Percentiles rank a stretch among this genome's conserved stretches.
Evolutionary conservation across 2,888 invertebrate genomes (phyloP).

Genomic region (Drosophila borborema): DNA sequence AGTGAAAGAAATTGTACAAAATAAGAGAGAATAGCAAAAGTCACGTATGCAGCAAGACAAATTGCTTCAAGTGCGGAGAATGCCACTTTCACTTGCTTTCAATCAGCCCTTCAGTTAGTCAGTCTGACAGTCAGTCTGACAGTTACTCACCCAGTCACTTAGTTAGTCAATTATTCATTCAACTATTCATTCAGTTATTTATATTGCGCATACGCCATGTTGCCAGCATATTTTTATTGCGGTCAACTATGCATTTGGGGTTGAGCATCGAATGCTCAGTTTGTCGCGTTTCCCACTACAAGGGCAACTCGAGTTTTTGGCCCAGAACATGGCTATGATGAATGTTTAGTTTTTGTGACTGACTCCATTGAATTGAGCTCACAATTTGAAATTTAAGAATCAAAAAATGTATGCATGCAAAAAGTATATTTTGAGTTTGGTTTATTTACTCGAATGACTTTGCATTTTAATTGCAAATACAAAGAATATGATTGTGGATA

Average conservation of each 20-base stretch:
- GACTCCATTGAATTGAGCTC: not conserved
- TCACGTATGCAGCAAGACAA: conserved; percentile 76
- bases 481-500: not conserved
- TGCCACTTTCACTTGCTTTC: conserved; percentile 55
- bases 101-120: conserved; percentile 16
- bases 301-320: conserved; percentile 12
- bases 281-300: conserved; percentile 32
- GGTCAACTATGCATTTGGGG: conserved; percentile 68
- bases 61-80: conserved; percentile 69
- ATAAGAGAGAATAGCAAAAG: conserved; percentile 54
- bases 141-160: conserved; percentile 53
- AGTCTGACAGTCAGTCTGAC: conserved; percentile 29
- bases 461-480: not conserved
- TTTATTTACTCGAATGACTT: not conserved
- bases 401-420: not conserved
- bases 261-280: conserved; percentile 39
- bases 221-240: conserved; percentile 66
- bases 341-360: not conserved
- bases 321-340: not conserved
- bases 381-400: not conserved
- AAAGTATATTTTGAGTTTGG: not conserved
- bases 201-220: conserved; percentile 78
- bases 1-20: conserved; percentile 17
- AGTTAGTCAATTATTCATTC: conserved; percentile 32
- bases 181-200: conserved; percentile 63